phyloP scores from a whole-genome alignment of 2,113 vertebrate genomes.

The Ochotona curzoniae region DNA sequence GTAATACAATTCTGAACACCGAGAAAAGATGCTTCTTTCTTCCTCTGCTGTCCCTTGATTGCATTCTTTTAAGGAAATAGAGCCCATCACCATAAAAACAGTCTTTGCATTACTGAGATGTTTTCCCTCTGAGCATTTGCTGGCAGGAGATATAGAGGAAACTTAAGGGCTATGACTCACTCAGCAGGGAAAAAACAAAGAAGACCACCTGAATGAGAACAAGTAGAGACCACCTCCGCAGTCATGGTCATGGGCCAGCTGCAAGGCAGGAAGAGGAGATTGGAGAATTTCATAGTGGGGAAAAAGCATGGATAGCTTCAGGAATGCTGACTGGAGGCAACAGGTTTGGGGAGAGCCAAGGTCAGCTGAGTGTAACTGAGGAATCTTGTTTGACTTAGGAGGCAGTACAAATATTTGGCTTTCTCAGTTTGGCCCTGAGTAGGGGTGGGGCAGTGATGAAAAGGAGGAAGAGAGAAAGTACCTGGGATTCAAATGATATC shows the following conservation, averaged over 20 bases:
- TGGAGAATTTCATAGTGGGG: neutral
- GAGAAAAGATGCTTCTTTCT: constrained; percentile 23
- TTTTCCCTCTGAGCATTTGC: constrained; percentile 59
- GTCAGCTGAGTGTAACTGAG: neutral
- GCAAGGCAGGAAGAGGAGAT: neutral
- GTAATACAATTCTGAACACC: neutral
- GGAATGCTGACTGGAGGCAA: neutral
- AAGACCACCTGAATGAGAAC: neutral
- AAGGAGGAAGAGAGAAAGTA: neutral
- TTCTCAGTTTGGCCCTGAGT: neutral
- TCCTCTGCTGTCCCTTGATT: constrained; percentile 42
- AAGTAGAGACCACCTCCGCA: constrained; percentile 31
- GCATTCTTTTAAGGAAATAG: constrained; percentile 42
- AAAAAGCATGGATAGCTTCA: neutral
- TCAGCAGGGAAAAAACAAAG: constrained; percentile 55
- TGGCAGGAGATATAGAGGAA: neutral
- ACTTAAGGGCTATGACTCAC: constrained; percentile 18
- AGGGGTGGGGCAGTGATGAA: neutral
- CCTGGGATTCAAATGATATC: too few species aligned
- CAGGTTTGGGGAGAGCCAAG: neutral
- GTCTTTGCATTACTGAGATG: constrained; percentile 53
- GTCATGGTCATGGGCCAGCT: neutral
- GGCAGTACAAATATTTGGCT: neutral
- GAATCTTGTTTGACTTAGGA: neutral
- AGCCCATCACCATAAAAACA: constrained; percentile 36